Evolutionary conservation across 2,888 invertebrate genomes (phyloP).

Genomic region (Hoplodrina blanda): DNA sequence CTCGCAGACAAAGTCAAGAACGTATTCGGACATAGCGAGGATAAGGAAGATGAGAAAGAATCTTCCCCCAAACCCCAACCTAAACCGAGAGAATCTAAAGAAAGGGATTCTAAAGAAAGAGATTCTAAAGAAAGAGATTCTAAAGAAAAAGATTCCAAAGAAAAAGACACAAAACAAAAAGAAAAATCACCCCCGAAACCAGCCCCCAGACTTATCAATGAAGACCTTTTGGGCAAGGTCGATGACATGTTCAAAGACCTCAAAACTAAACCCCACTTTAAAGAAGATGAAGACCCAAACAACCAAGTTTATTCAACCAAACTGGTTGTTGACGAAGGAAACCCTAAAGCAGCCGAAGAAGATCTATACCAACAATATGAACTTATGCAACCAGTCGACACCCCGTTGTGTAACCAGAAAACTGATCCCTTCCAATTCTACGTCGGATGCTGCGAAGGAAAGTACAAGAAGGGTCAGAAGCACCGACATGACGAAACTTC

Average conservation of each 20-base stretch:
- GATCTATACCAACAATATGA: constrained; percentile 84
- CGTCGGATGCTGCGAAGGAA: constrained; percentile 82
- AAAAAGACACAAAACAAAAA: constrained; percentile 70
- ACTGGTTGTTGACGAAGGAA: constrained; percentile 85
- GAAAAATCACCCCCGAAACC: constrained; percentile 84
- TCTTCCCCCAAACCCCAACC: constrained; percentile 80
- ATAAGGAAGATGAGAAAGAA: constrained; percentile 80
- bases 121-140: constrained; percentile 56
- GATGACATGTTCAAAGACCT: constrained; percentile 89
- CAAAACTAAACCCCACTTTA: constrained; percentile 78
- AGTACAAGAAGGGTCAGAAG: constrained; percentile 79
- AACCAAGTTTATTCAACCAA: constrained; percentile 83
- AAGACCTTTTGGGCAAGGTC: constrained; percentile 87
- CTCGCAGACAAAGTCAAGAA: constrained; percentile 84
- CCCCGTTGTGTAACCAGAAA: constrained; percentile 76
- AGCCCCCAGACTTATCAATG: constrained; percentile 85
- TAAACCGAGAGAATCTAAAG: constrained; percentile 74
- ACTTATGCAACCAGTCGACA: constrained; percentile 86
- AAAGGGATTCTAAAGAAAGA: constrained; percentile 52
- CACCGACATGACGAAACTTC: constrained; percentile 87
- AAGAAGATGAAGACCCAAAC: constrained; percentile 80
- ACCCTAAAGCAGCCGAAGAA: constrained; percentile 71
- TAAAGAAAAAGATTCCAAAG: constrained; percentile 57
- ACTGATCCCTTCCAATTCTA: constrained; percentile 84
- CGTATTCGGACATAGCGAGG: constrained; percentile 85